Evolutionary conservation across 2,888 invertebrate genomes (phyloP), one percentile per base, ranked within the genome.

Genomic region (Auanema freiburgensis): DNA sequence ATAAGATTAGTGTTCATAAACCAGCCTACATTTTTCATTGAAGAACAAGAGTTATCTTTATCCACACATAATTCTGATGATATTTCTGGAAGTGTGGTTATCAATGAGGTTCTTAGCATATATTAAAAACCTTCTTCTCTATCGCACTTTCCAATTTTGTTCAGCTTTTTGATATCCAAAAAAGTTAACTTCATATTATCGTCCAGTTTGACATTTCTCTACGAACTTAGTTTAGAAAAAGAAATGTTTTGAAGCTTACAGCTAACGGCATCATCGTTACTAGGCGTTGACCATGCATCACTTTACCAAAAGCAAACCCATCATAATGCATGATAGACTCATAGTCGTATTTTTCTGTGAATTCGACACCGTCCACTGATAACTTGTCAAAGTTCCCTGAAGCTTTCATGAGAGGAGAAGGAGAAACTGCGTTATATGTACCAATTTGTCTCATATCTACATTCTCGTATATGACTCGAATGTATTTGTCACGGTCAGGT

Each of bases 271-370:
- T 66, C 80, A 80, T 80, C n/a, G 80, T 79, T 8, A 72, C 77
- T 62, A 80, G 56, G 40, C 77, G 65, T 4, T 63, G 59, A 8
- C 51, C 23, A 11, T 23, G 16, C 59, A 79, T 77, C 4, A 69
- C 57, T 55, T 59, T 71, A 21, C 80, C 80, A 52, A 80, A 79
- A 12, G 80, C 79, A 43, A 69, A 72, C 11, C 74, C 71, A 55
- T 80, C 79, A 55, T 80, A 80, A 59, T 80, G 79, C 79, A 79
- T 80, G 12, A 79, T 72, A 8, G 80, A 80, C 54, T 73, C 59
- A 59, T 71, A 76, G 40, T 76, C 77, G 50, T 77, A 77, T 10
- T 43, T 55, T 24, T 76, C 75, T 0, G 70, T 71, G 53, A 59
- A 67, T n/a, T 77, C 75, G 5, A 77, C 73, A 0, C 65, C 63